Evolutionary conservation across 2,888 invertebrate genomes (phyloP), one percentile per base, ranked within the genome.

Genomic region (Gari tellinella): DNA sequence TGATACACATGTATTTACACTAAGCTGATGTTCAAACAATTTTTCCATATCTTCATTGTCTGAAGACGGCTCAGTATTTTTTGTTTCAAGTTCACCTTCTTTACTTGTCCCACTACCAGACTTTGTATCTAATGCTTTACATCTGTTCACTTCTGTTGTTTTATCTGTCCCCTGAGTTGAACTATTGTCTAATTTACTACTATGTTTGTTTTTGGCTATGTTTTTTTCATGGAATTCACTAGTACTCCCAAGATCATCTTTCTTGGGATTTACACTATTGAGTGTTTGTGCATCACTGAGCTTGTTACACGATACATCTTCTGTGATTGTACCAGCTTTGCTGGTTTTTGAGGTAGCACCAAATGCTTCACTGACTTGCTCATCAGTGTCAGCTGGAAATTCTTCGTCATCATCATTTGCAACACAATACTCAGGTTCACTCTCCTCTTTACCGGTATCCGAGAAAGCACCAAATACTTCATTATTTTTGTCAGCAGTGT

Each of bases 361-460:
- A 41, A 8, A 10, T 12, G 12, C 17, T 37, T 38, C 53, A 53
- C 38, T 38, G 10, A 38, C 3, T 19, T 53, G 5, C 7, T 23
- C 55, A 41, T 38, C 55, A 53, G 19, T 38, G n/a, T 56, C 53
- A 40, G n/a, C 25, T 38, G n/a, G 19, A 3, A 5, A 7, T 23
- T 23, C 46, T 46, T 46, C 46, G 8, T n/a, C 21, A 14, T 15
- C 40, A n/a, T 12, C 53, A 23, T 8, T 10, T 8, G 15, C 40
- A 19, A 43, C 5, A 43, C 14, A 4, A 15, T 43, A 4, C n/a
- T 43, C 43, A 31, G 10, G 31, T 31, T 31, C 31, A 31, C 31
- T 31, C n/a, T n/a, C n/a, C n/a, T n/a, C n/a, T n/a, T n/a, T n/a
- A n/a, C n/a, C n/a, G n/a, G n/a, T n/a, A n/a, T n/a, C n/a, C n/a